These are phyloP conservation scores for Caenorhabditis angaria DNA, from an alignment of 2,888 invertebrate species.

Conservation along the genomic window DNA sequence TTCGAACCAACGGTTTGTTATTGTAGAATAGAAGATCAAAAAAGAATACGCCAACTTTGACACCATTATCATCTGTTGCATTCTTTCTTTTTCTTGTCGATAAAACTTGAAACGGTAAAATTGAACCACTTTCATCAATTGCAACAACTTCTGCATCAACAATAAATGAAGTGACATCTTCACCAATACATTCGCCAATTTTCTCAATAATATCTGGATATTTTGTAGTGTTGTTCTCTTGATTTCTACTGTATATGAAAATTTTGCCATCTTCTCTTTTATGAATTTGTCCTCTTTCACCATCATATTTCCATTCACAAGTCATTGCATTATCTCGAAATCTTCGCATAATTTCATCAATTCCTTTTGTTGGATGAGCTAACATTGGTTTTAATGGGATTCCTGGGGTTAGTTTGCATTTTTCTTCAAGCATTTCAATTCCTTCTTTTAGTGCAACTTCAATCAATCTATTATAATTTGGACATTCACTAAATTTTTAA, in stretches of 20 bases:
- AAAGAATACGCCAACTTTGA: slow-evolving; percentile 92
- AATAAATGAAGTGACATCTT: slow-evolving; percentile 80
- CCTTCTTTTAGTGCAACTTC: slow-evolving; percentile 84
- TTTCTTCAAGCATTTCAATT: slow-evolving; percentile 80
- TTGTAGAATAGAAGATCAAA: slow-evolving; percentile 94
- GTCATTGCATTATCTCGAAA: slow-evolving; percentile 87
- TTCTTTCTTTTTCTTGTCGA: slow-evolving; percentile 94
- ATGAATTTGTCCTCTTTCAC: slow-evolving; percentile 95
- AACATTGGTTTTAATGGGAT: slow-evolving; percentile 97
- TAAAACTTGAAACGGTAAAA: slow-evolving; percentile 93
- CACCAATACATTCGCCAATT: slow-evolving; percentile 49
- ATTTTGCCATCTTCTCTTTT: slow-evolving; percentile 79
- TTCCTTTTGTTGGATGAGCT: slow-evolving; percentile 95
- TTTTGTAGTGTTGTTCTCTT: slow-evolving; percentile 90
- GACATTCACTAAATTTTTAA: slow-evolving; percentile 87
- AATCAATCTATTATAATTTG: slow-evolving; percentile 87
- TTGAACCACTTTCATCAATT: slow-evolving; percentile 89
- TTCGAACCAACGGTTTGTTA: slow-evolving; percentile 83
- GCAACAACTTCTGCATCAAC: slow-evolving; percentile 96
- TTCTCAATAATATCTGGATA: slow-evolving; percentile 88
- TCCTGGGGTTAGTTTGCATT: slow-evolving; percentile 85
- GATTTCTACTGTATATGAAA: slow-evolving; percentile 91
- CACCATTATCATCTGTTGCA: slow-evolving; percentile 82
- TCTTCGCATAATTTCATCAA: slow-evolving; percentile 75
- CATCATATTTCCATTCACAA: slow-evolving; percentile 99